These are phyloP conservation scores for Gracilinanus agilis DNA, from an alignment of 2,113 vertebrate genomes.

Conservation along the genomic window DNA sequence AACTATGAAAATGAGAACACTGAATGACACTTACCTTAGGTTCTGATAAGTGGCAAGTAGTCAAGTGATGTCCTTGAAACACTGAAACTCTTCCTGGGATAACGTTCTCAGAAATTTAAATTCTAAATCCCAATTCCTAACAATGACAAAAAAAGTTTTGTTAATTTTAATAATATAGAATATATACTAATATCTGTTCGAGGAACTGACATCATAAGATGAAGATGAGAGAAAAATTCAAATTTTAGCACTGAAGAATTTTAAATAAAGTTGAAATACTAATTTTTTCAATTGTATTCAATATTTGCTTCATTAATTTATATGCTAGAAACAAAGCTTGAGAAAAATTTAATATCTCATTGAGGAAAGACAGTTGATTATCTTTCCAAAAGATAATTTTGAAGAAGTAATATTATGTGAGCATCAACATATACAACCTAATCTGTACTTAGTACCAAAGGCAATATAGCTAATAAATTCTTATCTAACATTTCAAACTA, in stretches of 20 bases:
- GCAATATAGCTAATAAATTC: slow-evolving; percentile 8
- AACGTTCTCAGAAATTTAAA: slow-evolving; percentile 67
- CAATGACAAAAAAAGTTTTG: slow-evolving; percentile 64
- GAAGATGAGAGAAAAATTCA: slow-evolving; percentile 1
- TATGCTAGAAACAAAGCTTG: not conserved
- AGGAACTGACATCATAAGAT: slow-evolving; percentile 8
- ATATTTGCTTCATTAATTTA: not conserved
- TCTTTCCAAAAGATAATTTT: slow-evolving; percentile 40
- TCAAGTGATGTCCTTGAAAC: slow-evolving; percentile 55
- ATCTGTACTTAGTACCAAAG: slow-evolving; percentile 16
- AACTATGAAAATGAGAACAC: slow-evolving; percentile 50
- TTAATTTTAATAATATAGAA: not conserved
- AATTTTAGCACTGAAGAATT: slow-evolving; percentile 44
- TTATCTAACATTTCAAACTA: slow-evolving; percentile 16
- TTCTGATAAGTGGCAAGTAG: slow-evolving; percentile 57
- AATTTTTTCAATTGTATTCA: not conserved
- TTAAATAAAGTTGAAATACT: not conserved
- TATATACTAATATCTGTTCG: slow-evolving; percentile 14
- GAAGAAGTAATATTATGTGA: slow-evolving; percentile 11
- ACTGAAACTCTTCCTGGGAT: slow-evolving; percentile 64
- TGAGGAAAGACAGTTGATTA: not conserved
- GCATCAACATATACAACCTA: slow-evolving; percentile 16
- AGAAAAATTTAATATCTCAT: not conserved
- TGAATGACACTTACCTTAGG: slow-evolving; percentile 64
- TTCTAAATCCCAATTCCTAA: slow-evolving; percentile 71